Evolutionary conservation across 2,113 vertebrate species (phyloP), one percentile per base, ranked within the genome.

Genomic region (Paratilapia polleni): DNA sequence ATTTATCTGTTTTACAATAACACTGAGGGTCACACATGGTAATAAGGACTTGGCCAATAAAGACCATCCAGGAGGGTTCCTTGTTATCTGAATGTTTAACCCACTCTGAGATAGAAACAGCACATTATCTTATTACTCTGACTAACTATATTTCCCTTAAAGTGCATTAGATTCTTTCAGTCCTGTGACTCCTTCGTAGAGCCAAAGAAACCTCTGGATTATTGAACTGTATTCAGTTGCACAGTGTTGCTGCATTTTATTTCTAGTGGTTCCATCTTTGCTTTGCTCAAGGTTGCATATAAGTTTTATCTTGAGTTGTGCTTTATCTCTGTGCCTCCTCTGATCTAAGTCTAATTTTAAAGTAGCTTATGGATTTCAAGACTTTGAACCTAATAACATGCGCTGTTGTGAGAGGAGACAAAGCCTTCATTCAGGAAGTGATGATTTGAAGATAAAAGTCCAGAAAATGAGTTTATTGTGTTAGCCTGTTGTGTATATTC

Each of bases 311-410:
- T 81, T 43, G 13, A 11, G 3, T 17, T 47, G 8, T 3, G n/a
- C 70, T 81, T 91, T 82, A 91, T 90, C 86, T 87, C 41, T 9
- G 43, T 13, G 3, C 43, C 82, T 43, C 20, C 57, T 56, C 61
- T 79, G 78, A 82, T 83, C 4, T 79, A 75, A 66, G 82, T 47
- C 41, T 74, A 57, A 56, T 24, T 20, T 57, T 81, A 74, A 84
- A 80, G 80, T 47, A 76, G 52, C 7, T 6, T 26, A 78, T 38
- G 0, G 77, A 38, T 34, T 56, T 60, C 8, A 31, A 78, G 80
- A 89, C 74, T 91, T 93, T 91, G 86, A 76, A 49, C 85, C 38
- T 28, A 19, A 34, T 47, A 80, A 80, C 47, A 19, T 52, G 62
- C 10, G 4, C 14, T 58, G 62, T 74, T 52, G 58, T 56, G 73